Evolutionary conservation across 2,888 invertebrate species (phyloP).

Genomic region (Athetis lepigone): DNA sequence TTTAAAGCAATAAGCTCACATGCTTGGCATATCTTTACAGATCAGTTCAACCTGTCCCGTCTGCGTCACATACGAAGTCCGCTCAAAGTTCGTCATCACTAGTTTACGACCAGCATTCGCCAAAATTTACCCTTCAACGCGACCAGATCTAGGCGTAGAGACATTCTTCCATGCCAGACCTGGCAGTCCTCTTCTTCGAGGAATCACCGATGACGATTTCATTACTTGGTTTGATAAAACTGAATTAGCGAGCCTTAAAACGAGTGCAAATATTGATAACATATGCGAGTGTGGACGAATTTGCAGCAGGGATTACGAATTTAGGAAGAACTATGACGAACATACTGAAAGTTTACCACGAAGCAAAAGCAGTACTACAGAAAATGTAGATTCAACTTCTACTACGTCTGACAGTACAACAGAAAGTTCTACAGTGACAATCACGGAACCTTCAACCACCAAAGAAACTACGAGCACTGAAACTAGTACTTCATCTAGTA

Average conservation of each 20-base stretch:
- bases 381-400: conserved; percentile 45
- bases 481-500: conserved; percentile 21
- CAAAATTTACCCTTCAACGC: conserved; percentile 91
- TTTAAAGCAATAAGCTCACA: not conserved
- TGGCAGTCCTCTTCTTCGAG: conserved; percentile 91
- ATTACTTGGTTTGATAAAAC: conserved; percentile 93
- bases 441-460: conserved; percentile 34
- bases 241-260: conserved; percentile 85
- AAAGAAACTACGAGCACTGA: conserved; percentile 28
- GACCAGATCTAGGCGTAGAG: conserved; percentile 92
- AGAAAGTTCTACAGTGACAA: conserved; percentile 37
- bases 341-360: conserved; percentile 45
- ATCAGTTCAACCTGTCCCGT: conserved; percentile 91
- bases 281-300: conserved; percentile 90
- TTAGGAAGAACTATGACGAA: conserved; percentile 74
- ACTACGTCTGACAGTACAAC: conserved; percentile 44
- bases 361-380: conserved; percentile 51
- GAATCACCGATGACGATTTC: conserved; percentile 92
- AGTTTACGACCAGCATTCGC: conserved; percentile 92
- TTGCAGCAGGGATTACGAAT: conserved; percentile 86
- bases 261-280: conserved; percentile 85
- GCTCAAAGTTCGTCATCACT: conserved; percentile 91
- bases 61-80: conserved; percentile 91
- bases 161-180: conserved; percentile 91
- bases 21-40: conserved; percentile 72